These are phyloP conservation scores for Drosophila affinis DNA, from an alignment of 2,888 invertebrate genomes.

Conservation along the genomic window DNA sequence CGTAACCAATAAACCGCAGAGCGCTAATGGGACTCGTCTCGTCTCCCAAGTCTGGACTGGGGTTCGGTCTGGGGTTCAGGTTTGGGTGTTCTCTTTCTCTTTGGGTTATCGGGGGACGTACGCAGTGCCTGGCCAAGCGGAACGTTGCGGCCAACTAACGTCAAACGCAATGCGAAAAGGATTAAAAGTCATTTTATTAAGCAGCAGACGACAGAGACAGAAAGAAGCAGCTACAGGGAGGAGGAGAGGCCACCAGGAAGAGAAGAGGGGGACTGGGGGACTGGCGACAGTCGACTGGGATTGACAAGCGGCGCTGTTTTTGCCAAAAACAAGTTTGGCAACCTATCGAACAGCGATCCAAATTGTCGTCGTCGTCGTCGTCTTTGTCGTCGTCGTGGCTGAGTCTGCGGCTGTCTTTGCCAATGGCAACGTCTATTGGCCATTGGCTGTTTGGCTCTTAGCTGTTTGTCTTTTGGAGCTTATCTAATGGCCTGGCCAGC, in stretches of 20 bases:
- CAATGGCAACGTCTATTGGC: constrained; percentile 46
- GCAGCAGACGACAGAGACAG: constrained; percentile 47
- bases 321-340: constrained; percentile 70
- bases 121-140: constrained; percentile 46
- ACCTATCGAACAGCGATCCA: constrained; percentile 52
- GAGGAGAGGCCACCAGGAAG: not conserved
- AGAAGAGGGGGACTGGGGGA: not conserved
- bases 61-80: no score
- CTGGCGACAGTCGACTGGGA: constrained; percentile 43
- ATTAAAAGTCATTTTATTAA: constrained; percentile 79
- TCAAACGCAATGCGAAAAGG: constrained; percentile 80
- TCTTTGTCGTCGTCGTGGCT: constrained; percentile 17
- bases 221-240: constrained; percentile 11
- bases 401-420: constrained; percentile 12
- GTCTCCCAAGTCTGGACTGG: constrained; percentile 16
- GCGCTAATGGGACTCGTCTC: constrained; percentile 56
- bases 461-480: constrained; percentile 75
- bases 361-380: constrained; percentile 30
- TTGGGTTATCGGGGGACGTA: constrained; percentile 33
- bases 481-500: constrained; percentile 72
- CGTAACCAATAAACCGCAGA: constrained; percentile 75
- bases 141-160: constrained; percentile 66
- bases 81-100: constrained; percentile 5
- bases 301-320: constrained; percentile 52
- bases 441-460: constrained; percentile 71